phyloP scores from a whole-genome alignment of 2,797 vertebrate species.

The Cuculus canorus region DNA sequence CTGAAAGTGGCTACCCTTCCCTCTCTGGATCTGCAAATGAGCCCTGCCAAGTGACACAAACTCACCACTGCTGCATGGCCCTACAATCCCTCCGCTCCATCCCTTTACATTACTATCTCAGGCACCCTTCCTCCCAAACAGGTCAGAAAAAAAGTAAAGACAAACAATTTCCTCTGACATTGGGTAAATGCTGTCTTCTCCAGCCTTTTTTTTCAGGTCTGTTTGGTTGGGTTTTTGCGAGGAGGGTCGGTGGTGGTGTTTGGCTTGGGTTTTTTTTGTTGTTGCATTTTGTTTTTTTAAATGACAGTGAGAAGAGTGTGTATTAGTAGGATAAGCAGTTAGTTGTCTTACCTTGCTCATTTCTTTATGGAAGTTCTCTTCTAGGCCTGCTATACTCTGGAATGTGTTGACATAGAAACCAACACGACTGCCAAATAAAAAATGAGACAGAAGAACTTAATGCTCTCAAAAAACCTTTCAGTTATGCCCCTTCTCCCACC shows the following conservation, averaged over 20 bases:
- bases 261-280: too few species aligned
- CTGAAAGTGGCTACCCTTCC: background rate
- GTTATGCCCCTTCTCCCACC: background rate
- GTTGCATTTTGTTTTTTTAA: background rate
- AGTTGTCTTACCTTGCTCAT: conserved; percentile 89
- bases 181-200: background rate
- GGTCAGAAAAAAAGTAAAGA: background rate
- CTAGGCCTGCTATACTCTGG: conserved; percentile 95
- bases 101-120: background rate
- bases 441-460: conserved; percentile 19
- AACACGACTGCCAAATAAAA: conserved; percentile 86
- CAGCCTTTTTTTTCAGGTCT: background rate
- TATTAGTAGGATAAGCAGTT: background rate
- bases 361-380: conserved; percentile 99
- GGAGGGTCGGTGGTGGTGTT: too few species aligned
- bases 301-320: background rate
- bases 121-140: background rate
- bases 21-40: background rate
- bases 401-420: conserved; percentile 99
- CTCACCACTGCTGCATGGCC: background rate
- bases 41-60: background rate
- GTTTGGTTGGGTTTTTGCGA: too few species aligned
- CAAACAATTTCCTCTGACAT: background rate
- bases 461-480: background rate
- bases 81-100: background rate